phyloP scores from a whole-genome alignment of 2,888 invertebrate species.

The Drosophila antonietae region DNA sequence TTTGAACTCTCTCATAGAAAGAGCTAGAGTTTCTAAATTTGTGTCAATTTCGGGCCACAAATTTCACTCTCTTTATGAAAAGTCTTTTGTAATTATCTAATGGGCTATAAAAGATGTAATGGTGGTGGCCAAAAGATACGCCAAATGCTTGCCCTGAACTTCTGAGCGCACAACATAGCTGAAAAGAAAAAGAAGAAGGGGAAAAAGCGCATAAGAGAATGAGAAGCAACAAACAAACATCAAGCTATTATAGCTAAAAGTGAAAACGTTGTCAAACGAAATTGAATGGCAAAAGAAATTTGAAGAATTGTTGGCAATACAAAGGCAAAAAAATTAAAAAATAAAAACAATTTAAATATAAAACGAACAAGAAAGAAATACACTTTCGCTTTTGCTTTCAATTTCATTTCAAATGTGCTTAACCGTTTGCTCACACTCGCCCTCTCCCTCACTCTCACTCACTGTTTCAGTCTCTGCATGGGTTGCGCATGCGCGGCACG shows the following conservation, averaged over 20 bases:
- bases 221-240: slow-evolving; percentile 20
- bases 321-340: slow-evolving; percentile 31
- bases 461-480: not conserved
- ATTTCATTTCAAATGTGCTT: slow-evolving; percentile 74
- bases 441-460: not conserved
- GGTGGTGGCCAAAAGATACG: slow-evolving; percentile 17
- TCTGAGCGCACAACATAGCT: slow-evolving; percentile 14
- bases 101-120: slow-evolving; percentile 37
- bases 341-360: slow-evolving; percentile 10
- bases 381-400: slow-evolving; percentile 79
- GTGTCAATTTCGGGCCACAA: slow-evolving; percentile 31
- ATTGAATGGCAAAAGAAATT: slow-evolving; percentile 65
- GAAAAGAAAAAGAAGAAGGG: slow-evolving; percentile 4
- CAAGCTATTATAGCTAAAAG: slow-evolving; percentile 58
- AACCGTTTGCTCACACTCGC: slow-evolving; percentile 19
- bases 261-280: slow-evolving; percentile 74
- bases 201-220: slow-evolving; percentile 9
- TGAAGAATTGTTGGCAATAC: slow-evolving; percentile 70
- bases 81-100: slow-evolving; percentile 60
- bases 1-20: slow-evolving; percentile 18
- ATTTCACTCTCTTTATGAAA: slow-evolving; percentile 62
- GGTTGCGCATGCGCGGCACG: slow-evolving; percentile 64
- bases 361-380: slow-evolving; percentile 65
- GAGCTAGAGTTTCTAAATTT: slow-evolving; percentile 23
- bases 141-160: slow-evolving; percentile 23